These are phyloP conservation scores for Chiroxiphia lanceolata DNA, from an alignment of 2,797 vertebrate species.

Conservation along the genomic window DNA sequence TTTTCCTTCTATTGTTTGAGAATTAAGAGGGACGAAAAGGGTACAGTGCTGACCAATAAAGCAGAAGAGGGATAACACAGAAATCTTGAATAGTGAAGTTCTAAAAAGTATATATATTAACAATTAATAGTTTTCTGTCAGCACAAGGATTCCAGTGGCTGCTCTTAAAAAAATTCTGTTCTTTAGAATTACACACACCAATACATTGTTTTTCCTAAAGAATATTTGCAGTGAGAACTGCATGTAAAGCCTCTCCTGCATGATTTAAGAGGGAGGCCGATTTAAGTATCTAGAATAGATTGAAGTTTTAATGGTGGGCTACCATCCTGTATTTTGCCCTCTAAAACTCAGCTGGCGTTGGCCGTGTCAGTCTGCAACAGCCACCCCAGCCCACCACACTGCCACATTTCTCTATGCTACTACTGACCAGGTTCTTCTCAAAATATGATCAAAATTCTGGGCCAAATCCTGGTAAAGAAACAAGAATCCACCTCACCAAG, in stretches of 20 bases:
- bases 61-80: background rate
- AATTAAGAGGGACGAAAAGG: background rate
- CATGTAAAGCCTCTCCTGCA: background rate
- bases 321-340: background rate
- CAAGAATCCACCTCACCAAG: background rate
- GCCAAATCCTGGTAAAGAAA: background rate
- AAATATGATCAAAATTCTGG: background rate
- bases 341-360: background rate
- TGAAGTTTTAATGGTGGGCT: background rate
- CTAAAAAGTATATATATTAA: background rate
- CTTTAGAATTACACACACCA: background rate
- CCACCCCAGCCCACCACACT: background rate
- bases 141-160: background rate
- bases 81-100: background rate
- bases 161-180: background rate
- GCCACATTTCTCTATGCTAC: background rate
- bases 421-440: background rate
- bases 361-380: background rate
- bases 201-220: background rate
- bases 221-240: background rate
- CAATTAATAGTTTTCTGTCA: background rate
- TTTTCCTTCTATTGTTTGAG: background rate
- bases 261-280: background rate
- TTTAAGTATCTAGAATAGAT: background rate
- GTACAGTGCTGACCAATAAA: background rate